A percentile compares a stretch with the other conserved stretches of the same genome.
Conservation (phyloP, 2,888 invertebrate species). For the Hylaea fasciaria region DNA sequence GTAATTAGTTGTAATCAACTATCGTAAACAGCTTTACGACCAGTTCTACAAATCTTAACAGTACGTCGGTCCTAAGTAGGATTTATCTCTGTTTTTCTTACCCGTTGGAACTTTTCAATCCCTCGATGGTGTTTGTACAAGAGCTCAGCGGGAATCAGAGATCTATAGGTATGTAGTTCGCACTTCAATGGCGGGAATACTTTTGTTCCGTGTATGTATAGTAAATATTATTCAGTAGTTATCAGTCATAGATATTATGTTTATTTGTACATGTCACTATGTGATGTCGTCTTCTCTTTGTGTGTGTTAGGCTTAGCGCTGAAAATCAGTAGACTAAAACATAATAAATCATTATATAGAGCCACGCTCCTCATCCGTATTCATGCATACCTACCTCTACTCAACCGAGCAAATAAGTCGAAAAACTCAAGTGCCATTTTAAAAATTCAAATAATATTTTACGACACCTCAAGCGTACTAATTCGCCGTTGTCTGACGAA, state of each 20-base stretch:
- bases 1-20: slow-evolving; percentile 66
- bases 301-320: too few relatives aligned
- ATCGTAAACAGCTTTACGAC: slow-evolving; percentile 42
- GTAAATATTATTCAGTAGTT: too few relatives aligned
- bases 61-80: slow-evolving; percentile 67
- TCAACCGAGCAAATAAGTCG: slow-evolving; percentile 6
- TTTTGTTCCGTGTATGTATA: too few relatives aligned
- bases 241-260: too few relatives aligned
- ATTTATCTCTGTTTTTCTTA: slow-evolving; percentile 81
- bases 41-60: slow-evolving; percentile 60
- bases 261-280: too few relatives aligned
- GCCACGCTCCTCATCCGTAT: neutral
- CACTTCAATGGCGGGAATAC: neutral
- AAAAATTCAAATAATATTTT: slow-evolving; percentile 53
- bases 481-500: slow-evolving; percentile 73
- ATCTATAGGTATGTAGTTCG: slow-evolving; percentile 41
- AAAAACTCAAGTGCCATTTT: slow-evolving; percentile 29
- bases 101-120: slow-evolving; percentile 69
- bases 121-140: slow-evolving; percentile 71
- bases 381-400: neutral
- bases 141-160: slow-evolving; percentile 66
- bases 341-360: neutral
- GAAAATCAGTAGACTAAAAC: neutral
- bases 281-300: too few relatives aligned
- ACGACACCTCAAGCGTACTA: slow-evolving; percentile 73